A percentile compares a stretch with the other conserved stretches of the same genome.
Conservation (phyloP, 2,888 invertebrate genomes). For the Xylota segnis region DNA sequence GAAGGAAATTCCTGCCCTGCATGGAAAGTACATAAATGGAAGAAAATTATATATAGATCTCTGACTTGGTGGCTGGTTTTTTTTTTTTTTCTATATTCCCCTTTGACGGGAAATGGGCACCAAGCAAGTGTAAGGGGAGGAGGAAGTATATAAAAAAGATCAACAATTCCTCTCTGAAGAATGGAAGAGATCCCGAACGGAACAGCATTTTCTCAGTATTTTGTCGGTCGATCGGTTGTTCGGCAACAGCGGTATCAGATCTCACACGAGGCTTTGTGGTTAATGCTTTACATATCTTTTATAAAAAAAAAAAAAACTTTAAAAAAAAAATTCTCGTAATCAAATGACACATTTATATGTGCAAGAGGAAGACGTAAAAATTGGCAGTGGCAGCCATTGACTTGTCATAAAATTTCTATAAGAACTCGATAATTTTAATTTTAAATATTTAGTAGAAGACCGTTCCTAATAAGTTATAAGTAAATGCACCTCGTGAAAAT, state of each 20-base stretch:
- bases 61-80: background rate
- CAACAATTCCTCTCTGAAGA: conserved; percentile 29
- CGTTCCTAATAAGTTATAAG: too few species aligned
- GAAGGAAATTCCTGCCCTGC: background rate
- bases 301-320: conserved; percentile 5
- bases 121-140: background rate
- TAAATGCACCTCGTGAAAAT: conserved; percentile 21
- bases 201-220: conserved; percentile 36
- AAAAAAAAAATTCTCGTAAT: conserved; percentile 6
- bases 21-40: background rate
- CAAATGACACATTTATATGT: conserved; percentile 16
- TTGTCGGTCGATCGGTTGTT: conserved; percentile 51
- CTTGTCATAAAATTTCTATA: background rate
- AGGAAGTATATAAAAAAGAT: conserved; percentile 13
- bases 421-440: background rate
- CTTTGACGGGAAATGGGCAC: background rate
- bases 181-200: conserved; percentile 17
- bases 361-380: background rate
- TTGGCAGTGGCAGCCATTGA: background rate
- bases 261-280: conserved; percentile 29
- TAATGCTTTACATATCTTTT: conserved; percentile 26
- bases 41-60: background rate
- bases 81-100: too few species aligned
- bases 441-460: too few species aligned
- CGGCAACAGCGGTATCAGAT: conserved; percentile 49